phyloP scores from a whole-genome alignment of 2,113 vertebrate species.

The Collichthys lucidus region DNA sequence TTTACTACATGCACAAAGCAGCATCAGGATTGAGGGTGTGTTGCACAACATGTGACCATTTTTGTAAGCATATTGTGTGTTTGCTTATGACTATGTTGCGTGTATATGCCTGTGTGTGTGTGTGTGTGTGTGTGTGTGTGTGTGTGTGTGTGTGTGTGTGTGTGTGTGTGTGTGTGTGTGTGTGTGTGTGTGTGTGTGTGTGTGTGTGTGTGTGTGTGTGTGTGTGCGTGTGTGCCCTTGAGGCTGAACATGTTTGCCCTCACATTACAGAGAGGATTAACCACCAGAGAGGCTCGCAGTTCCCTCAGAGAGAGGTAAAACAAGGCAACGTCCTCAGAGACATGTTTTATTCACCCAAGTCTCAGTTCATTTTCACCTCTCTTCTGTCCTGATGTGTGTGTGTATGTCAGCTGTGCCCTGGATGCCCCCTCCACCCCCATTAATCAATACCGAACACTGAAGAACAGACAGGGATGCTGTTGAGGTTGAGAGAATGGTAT shows the following conservation, averaged over 20 bases:
- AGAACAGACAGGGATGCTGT: slow-evolving; percentile 18
- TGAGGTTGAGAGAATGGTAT: slow-evolving; percentile 11
- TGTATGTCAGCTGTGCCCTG: slow-evolving; percentile 52
- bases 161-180: not conserved
- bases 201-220: not conserved
- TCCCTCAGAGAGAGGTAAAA: slow-evolving; percentile 46
- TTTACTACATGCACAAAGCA: not conserved
- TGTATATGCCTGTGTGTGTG: not conserved
- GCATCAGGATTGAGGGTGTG: not conserved
- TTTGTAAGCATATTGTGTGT: not conserved
- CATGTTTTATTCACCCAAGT: slow-evolving; percentile 71
- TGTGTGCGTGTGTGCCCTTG: not conserved
- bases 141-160: not conserved
- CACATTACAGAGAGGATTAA: slow-evolving; percentile 67
- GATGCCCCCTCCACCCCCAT: slow-evolving; percentile 49
- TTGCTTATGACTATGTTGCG: not conserved
- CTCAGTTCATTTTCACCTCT: slow-evolving; percentile 76
- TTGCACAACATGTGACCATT: not conserved
- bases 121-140: not conserved
- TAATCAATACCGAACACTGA: slow-evolving; percentile 52
- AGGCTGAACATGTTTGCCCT: slow-evolving; percentile 39
- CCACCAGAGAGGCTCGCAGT: slow-evolving; percentile 49
- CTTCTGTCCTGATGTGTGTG: slow-evolving; percentile 51
- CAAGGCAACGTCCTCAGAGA: slow-evolving; percentile 65
- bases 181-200: not conserved